These are phyloP conservation scores for Drosophila lutescens DNA, from an alignment of 2,888 invertebrate genomes.

Conservation along the genomic window DNA sequence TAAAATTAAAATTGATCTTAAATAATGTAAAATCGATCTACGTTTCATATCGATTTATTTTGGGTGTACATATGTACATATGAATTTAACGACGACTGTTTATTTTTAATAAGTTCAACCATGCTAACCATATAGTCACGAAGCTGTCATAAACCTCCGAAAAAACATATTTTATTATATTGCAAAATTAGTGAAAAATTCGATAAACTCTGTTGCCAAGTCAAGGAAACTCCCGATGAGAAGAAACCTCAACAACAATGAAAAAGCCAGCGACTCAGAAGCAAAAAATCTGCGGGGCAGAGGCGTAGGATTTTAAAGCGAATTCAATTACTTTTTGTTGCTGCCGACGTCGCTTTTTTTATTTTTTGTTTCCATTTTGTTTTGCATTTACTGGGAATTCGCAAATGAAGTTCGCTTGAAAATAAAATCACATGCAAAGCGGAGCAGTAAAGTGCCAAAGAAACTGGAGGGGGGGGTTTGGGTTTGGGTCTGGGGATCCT, in stretches of 20 bases:
- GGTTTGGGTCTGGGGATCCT: slow-evolving; percentile 30
- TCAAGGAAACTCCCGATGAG: slow-evolving; percentile 22
- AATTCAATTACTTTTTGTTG: slow-evolving; percentile 79
- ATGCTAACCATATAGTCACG: slow-evolving; percentile 28
- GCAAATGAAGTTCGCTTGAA: slow-evolving; percentile 80
- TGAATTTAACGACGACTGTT: too few species aligned
- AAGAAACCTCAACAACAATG: slow-evolving; percentile 38
- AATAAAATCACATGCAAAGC: slow-evolving; percentile 79
- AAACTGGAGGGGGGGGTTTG: slow-evolving; percentile 2
- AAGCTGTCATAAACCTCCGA: slow-evolving; percentile 2
- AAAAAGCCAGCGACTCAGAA: slow-evolving; percentile 9
- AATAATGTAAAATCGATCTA: too few species aligned
- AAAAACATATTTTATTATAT: slow-evolving; percentile 2
- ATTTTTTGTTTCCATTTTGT: slow-evolving; percentile 36
- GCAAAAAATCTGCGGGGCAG: slow-evolving; percentile 9
- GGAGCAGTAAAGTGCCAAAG: slow-evolving; percentile 66
- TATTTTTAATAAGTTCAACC: background rate
- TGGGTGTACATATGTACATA: too few species aligned
- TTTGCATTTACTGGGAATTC: slow-evolving; percentile 77
- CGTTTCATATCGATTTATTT: too few species aligned
- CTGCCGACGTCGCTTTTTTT: slow-evolving; percentile 47
- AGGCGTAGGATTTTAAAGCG: slow-evolving; percentile 73
- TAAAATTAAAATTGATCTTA: too few species aligned
- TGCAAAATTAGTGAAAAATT: slow-evolving; percentile 8
- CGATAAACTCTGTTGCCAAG: slow-evolving; percentile 18